Conservation (phyloP, 2,113 vertebrate species). For the Onychorhynchus coronatus region DNA sequence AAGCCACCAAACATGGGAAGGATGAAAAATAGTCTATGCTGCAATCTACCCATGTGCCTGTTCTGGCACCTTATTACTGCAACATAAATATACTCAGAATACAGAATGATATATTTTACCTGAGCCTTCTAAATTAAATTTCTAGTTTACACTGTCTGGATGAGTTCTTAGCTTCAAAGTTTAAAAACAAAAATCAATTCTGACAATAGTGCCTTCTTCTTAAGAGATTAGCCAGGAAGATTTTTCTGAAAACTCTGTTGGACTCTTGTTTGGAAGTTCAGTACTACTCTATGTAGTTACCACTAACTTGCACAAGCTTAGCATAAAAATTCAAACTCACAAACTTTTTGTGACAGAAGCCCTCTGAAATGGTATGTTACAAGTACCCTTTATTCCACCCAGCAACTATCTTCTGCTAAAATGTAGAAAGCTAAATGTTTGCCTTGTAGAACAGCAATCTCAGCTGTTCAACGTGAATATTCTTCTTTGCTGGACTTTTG, state of each 20-base stretch:
- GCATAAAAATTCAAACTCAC: not conserved
- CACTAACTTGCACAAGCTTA: not conserved
- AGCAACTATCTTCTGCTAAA: not conserved
- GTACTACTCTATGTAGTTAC: not conserved
- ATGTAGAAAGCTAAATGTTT: not conserved
- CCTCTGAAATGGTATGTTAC: not conserved
- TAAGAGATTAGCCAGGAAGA: not conserved
- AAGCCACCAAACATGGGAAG: not conserved
- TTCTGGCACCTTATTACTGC: not conserved
- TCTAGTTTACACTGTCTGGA: not conserved
- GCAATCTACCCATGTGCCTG: not conserved
- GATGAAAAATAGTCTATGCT: not conserved
- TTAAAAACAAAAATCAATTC: not conserved
- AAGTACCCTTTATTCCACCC: not conserved
- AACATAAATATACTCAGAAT: not conserved
- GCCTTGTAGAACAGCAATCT: not conserved
- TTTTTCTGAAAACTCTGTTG: not conserved
- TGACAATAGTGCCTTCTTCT: not conserved
- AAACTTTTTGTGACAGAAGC: not conserved
- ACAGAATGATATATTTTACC: not conserved
- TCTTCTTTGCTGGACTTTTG: not conserved
- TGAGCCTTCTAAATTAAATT: not conserved
- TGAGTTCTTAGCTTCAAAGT: not conserved
- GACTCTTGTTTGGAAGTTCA: not conserved
- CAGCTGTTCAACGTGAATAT: not conserved